A percentile compares a stretch with the other conserved stretches of the same genome.
These are phyloP conservation scores for Pseudochromis fuscus DNA, from an alignment of 2,797 vertebrate species.

Conservation along the genomic window DNA sequence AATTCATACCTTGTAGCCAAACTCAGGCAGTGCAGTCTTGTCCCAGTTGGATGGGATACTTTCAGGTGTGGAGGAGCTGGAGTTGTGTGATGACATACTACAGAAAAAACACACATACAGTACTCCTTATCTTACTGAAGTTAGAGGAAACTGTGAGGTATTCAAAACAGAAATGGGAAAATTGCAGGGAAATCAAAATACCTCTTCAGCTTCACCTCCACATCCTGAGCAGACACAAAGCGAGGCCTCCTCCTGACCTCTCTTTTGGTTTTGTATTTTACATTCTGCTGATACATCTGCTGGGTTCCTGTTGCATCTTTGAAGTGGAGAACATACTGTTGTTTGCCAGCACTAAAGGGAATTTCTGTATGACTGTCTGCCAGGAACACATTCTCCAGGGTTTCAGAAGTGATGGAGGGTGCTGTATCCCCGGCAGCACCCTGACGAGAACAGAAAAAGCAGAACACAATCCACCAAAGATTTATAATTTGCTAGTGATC, in stretches of 20 bases:
- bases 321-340: constrained; percentile 88
- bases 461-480: constrained; percentile 74
- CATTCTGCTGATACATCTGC: constrained; percentile 89
- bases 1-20: constrained; percentile 91
- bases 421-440: constrained; percentile 32
- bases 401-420: constrained; percentile 83
- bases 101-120: not conserved
- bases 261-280: constrained; percentile 82
- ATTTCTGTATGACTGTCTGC: constrained; percentile 76
- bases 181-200: constrained; percentile 47
- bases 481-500: too few species aligned
- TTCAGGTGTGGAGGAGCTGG: constrained; percentile 49
- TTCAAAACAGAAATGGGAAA: not conserved
- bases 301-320: constrained; percentile 69
- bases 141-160: not conserved
- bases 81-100: constrained; percentile 53
- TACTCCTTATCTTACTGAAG: not conserved
- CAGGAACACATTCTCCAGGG: constrained; percentile 90
- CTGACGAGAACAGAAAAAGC: constrained; percentile 70
- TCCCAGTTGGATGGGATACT: constrained; percentile 90
- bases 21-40: constrained; percentile 83
- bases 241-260: constrained; percentile 88
- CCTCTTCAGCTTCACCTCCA: constrained; percentile 82
- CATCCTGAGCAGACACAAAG: constrained; percentile 87
- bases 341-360: constrained; percentile 83